Evolutionary conservation across 2,113 vertebrate species (phyloP).

Genomic region (Carlito syrichta): DNA sequence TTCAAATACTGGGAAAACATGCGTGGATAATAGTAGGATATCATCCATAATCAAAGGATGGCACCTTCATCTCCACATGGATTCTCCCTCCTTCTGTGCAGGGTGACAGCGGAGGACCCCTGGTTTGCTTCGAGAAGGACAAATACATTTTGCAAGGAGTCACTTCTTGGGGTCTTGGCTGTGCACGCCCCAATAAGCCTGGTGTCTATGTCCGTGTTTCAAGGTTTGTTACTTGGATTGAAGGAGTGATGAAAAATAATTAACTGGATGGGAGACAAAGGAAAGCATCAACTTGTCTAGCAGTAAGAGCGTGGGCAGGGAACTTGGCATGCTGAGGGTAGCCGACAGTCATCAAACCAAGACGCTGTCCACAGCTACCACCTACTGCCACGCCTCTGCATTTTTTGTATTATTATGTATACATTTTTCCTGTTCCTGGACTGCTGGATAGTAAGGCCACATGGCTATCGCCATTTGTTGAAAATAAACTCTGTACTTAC

Average conservation of each 20-base stretch:
- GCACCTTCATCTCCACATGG: neutral
- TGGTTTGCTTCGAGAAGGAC: conserved; percentile 89
- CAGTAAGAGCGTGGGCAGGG: neutral
- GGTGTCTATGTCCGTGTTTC: conserved; percentile 96
- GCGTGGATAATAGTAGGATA: neutral
- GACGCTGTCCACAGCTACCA: conserved; percentile 6
- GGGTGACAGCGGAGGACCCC: conserved; percentile 98
- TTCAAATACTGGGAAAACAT: neutral
- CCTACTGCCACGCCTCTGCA: neutral
- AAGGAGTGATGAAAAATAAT: conserved; percentile 75
- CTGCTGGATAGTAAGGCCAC: neutral
- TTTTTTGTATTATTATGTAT: neutral
- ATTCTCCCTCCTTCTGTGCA: conserved; percentile 67
- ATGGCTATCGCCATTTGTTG: neutral
- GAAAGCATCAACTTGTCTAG: neutral
- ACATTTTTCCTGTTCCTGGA: neutral
- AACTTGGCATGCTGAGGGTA: conserved; percentile 54
- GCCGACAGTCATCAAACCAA: conserved; percentile 57
- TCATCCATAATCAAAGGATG: neutral
- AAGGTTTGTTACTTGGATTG: conserved; percentile 89
- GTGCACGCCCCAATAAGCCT: conserved; percentile 93
- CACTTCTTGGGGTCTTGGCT: conserved; percentile 97
- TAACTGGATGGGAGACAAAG: neutral
- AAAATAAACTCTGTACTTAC: conserved; percentile 61
- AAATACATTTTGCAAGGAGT: conserved; percentile 93